Base-by-base conservation (phyloP, 2,888 invertebrate species). In the Melangyna quadrimaculata region DNA sequence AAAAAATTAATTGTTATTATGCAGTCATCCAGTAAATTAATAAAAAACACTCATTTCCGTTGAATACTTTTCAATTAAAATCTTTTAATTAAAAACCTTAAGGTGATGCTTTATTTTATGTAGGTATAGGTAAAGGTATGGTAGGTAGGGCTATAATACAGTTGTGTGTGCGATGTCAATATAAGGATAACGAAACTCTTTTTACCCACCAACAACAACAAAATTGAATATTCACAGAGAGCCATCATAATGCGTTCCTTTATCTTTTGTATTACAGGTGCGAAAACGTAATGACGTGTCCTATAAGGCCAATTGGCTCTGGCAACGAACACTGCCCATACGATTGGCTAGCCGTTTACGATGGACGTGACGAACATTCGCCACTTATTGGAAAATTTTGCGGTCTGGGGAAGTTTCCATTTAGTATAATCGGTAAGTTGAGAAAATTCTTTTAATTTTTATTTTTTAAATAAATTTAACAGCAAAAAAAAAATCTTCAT, bases 261-360 rank as follows among this genome's bases (percentile, higher is more conserved):
- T 63, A 51, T 67, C 45, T 32, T 69, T 43, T 40, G 7, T 55
- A 65, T 89, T 89, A 19, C 89, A 92, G 98, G 73, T 98, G 98
- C 91, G 98, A 98, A 92, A 98, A 98, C 91, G 97, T 98, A 89
- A 97, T 98, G 96, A 97, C 97, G 0, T 98, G 98, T 90, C 98
- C 98, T 27, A 97, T 98, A 95, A 94, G 97, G 88, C 97, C 97
- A 10, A 97, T 97, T 87, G 97, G 97, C 12, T 97, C 97, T 72
- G 97, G 96, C 43, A 95, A 95, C 87, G 96, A 97, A 89, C 96
- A 97, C 90, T 98, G 98, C 90, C 97, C 97, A 0, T 97, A 95
- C 92, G 98, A 98, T 92, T 97, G 96, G 93, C 95, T 98, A 88
- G 95, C 95, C 88, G 96, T 98, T 82, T 97, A 97, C 93, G 98